These are phyloP conservation scores for Coptotermes formosanus DNA, from an alignment of 1,140 invertebrate genomes.

Conservation along the genomic window DNA sequence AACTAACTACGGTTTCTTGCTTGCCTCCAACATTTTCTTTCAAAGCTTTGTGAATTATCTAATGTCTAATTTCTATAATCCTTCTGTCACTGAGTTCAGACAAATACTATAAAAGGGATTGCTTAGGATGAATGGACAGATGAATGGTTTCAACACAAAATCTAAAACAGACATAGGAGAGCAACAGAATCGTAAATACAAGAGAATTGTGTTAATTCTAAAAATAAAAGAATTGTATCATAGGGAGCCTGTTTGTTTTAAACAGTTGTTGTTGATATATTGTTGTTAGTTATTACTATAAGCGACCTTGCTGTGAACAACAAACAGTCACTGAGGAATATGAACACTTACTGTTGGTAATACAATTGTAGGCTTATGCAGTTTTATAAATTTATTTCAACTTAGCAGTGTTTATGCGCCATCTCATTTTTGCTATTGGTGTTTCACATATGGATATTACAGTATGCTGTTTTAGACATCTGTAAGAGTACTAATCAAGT, in stretches of 20 bases:
- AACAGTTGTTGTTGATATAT: slow-evolving; percentile 19
- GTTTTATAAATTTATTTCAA: background rate
- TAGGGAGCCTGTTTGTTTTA: slow-evolving; percentile 17
- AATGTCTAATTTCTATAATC: too few relatives aligned
- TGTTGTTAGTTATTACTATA: slow-evolving; percentile 17
- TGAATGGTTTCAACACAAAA: background rate
- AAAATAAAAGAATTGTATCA: background rate
- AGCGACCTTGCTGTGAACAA: slow-evolving; percentile 13
- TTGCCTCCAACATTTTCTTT: too few relatives aligned
- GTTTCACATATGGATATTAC: too few relatives aligned
- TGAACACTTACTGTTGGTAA: background rate
- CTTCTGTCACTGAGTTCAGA: background rate
- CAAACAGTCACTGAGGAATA: background rate
- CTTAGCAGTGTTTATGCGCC: too few relatives aligned
- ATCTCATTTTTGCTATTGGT: too few relatives aligned
- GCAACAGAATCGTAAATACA: background rate
- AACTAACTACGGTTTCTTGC: too few relatives aligned
- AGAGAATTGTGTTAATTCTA: slow-evolving; percentile 16
- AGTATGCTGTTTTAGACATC: too few relatives aligned
- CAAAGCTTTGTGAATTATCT: too few relatives aligned
- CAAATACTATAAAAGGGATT: background rate
- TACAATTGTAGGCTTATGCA: background rate
- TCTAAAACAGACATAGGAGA: background rate
- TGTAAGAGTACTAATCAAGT: too few relatives aligned
- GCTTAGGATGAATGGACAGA: background rate